These are phyloP conservation scores for Octonoba sinensis DNA, from an alignment of 2,888 invertebrate species.

Conservation along the genomic window DNA sequence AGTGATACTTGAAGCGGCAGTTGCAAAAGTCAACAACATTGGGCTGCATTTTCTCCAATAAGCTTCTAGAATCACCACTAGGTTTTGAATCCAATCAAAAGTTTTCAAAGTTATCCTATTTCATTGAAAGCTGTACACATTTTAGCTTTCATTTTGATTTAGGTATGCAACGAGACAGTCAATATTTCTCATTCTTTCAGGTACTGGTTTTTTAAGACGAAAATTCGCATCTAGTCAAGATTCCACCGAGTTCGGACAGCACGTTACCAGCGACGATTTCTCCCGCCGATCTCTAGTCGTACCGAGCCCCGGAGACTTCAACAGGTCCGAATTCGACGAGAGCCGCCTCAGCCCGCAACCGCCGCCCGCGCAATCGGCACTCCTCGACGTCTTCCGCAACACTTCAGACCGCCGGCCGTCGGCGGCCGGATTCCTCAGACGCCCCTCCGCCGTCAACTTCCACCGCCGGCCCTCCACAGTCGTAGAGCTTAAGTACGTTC, in stretches of 20 bases:
- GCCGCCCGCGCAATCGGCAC: slow-evolving; percentile 39
- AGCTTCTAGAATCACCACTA: no score
- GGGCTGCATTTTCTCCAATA: no score
- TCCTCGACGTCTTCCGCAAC: slow-evolving; percentile 59
- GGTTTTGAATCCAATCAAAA: no score
- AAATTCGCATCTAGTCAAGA: slow-evolving; percentile 49
- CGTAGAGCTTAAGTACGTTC: slow-evolving; percentile 43
- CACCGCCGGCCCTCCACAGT: slow-evolving; percentile 38
- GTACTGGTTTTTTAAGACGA: slow-evolving; percentile 39
- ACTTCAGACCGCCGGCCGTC: slow-evolving; percentile 59
- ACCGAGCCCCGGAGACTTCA: slow-evolving; percentile 1
- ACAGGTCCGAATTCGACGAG: slow-evolving; percentile 15
- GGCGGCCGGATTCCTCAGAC: slow-evolving; percentile 48
- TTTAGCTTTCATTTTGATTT: no score
- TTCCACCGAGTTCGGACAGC: slow-evolving; percentile 31
- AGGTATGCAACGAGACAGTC: no score
- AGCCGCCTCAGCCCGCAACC: slow-evolving; percentile 25
- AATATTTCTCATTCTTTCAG: slow-evolving; percentile 24
- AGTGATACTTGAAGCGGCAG: no score
- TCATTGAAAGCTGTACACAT: no score
- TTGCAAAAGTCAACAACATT: no score
- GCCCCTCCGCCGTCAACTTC: slow-evolving; percentile 46
- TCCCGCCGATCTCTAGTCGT: slow-evolving; percentile 17
- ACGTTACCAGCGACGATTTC: slow-evolving; percentile 15
- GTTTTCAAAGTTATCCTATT: no score